Percentiles rank a stretch among this genome's conserved stretches.
Conservation (phyloP, 2,797 vertebrate species). For the Sparidentex hasta region DNA sequence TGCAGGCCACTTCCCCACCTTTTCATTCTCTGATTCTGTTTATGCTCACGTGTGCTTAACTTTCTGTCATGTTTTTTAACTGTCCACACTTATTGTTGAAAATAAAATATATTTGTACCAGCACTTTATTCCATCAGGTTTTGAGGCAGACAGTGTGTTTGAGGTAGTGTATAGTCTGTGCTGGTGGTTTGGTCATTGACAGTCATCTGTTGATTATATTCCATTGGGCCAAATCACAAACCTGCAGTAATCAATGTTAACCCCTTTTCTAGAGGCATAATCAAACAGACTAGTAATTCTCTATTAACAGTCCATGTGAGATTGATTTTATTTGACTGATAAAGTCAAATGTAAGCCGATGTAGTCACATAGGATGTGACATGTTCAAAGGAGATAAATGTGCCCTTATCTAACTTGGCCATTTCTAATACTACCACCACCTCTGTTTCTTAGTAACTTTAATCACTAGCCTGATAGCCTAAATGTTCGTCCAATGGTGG, state of each 20-base stretch:
- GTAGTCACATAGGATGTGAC: slow-evolving; percentile 72
- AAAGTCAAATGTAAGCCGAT: slow-evolving; percentile 64
- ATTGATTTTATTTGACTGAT: slow-evolving; percentile 66
- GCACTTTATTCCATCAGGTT: slow-evolving; percentile 88
- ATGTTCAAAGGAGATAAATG: slow-evolving; percentile 69
- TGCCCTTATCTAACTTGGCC: slow-evolving; percentile 74
- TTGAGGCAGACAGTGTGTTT: slow-evolving; percentile 73
- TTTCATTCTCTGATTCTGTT: slow-evolving; percentile 64
- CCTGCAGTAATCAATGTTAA: slow-evolving; percentile 62
- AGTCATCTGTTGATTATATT: slow-evolving; percentile 71
- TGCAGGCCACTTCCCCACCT: slow-evolving; percentile 72
- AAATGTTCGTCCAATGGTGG: slow-evolving; percentile 73
- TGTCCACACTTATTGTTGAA: slow-evolving; percentile 77
- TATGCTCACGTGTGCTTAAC: slow-evolving; percentile 46
- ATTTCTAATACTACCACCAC: slow-evolving; percentile 74
- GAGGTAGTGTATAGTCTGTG: slow-evolving; percentile 73
- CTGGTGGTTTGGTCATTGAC: slow-evolving; percentile 71
- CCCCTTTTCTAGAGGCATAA: slow-evolving; percentile 60
- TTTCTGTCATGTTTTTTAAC: slow-evolving; percentile 60
- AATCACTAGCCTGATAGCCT: slow-evolving; percentile 75
- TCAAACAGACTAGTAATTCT: slow-evolving; percentile 63
- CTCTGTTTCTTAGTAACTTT: slow-evolving; percentile 83
- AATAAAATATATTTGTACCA: slow-evolving; percentile 82
- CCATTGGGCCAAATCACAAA: slow-evolving; percentile 75
- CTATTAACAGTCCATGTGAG: slow-evolving; percentile 70